Evolutionary conservation across 1,140 invertebrate species (phyloP).

Genomic region (Polypedilum pembai): DNA sequence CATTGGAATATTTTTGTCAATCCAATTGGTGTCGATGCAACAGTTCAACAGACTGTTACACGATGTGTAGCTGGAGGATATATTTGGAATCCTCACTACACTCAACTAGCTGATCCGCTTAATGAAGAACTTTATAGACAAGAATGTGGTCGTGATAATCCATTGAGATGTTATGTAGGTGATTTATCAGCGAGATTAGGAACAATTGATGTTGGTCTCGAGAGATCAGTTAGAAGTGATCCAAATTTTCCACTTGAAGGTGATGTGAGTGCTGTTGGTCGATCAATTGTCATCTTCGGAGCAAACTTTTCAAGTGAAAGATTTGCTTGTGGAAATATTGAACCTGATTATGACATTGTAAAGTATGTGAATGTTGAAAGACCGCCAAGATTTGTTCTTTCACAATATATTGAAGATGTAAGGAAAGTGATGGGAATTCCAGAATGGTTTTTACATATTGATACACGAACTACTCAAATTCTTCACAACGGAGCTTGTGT

Average conservation of each 20-base stretch:
- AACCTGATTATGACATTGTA: conserved; percentile 82
- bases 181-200: conserved; percentile 80
- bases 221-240: conserved; percentile 73
- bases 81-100: conserved; percentile 88
- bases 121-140: conserved; percentile 77
- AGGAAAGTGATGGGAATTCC: conserved; percentile 75
- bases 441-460: conserved; percentile 81
- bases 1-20: conserved; percentile 91
- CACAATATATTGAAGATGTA: conserved; percentile 77
- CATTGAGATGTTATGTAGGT: conserved; percentile 85
- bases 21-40: conserved; percentile 85
- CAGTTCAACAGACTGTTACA: conserved; percentile 67
- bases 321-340: conserved; percentile 86
- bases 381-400: conserved; percentile 78
- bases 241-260: conserved; percentile 80
- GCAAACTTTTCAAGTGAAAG: conserved; percentile 60
- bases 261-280: conserved; percentile 64
- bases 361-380: conserved; percentile 83
- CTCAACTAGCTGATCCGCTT: conserved; percentile 77
- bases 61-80: conserved; percentile 85
- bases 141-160: conserved; percentile 81
- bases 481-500: conserved; percentile 73
- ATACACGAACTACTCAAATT: conserved; percentile 67
- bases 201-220: conserved; percentile 71
- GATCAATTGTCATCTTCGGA: conserved; percentile 78